These are phyloP conservation scores for Neoascia interrupta DNA, from an alignment of 2,888 invertebrate genomes.

Conservation along the genomic window DNA sequence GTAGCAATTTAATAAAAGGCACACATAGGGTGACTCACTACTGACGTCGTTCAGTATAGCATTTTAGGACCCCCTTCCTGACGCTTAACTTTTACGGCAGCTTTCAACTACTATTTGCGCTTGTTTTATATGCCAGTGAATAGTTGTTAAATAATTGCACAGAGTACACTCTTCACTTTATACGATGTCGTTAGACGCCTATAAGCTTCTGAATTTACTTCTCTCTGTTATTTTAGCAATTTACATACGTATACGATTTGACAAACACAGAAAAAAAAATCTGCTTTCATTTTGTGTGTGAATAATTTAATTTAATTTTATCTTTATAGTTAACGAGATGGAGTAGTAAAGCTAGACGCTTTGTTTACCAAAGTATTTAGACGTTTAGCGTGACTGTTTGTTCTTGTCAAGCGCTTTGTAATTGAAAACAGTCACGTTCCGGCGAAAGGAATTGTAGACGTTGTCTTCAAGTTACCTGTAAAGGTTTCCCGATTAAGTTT, in stretches of 20 bases:
- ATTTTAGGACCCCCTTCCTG: neutral
- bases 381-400: too few species aligned
- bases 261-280: too few species aligned
- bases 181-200: too few species aligned
- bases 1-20: neutral
- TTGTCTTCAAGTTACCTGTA: too few species aligned
- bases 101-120: constrained; percentile 14
- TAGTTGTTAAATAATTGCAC: constrained; percentile 21
- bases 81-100: constrained; percentile 1
- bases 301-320: neutral
- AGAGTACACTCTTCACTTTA: constrained; percentile 2
- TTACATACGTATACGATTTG: neutral
- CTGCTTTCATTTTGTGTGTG: constrained; percentile 1
- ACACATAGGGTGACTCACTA: neutral
- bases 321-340: too few species aligned
- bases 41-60: neutral
- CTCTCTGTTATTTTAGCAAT: constrained; percentile 1
- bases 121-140: constrained; percentile 18
- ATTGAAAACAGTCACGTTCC: neutral
- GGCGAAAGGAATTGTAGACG: too few species aligned
- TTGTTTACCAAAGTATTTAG: neutral
- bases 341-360: too few species aligned
- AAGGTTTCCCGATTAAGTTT: too few species aligned
- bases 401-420: too few species aligned
- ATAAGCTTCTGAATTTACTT: too few species aligned